A percentile compares a stretch with the other conserved stretches of the same genome.
These are phyloP conservation scores for Notolepis coatsorum DNA, from an alignment of 2,797 vertebrate genomes.

Conservation along the genomic window DNA sequence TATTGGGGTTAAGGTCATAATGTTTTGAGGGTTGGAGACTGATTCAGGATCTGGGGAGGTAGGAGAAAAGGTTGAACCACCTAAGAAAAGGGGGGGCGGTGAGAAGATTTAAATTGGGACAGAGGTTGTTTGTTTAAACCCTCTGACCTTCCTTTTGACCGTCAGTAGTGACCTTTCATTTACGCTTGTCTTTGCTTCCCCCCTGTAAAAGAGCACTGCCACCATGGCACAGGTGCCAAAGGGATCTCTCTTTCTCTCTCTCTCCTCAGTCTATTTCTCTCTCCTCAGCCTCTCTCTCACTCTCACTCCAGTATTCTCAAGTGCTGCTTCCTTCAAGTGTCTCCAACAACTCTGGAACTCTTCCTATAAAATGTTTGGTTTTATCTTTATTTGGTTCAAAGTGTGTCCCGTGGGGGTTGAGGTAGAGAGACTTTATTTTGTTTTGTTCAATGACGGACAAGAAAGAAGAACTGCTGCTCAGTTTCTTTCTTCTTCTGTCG, in stretches of 20 bases:
- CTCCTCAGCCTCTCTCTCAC: constrained; percentile 27
- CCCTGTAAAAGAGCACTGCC: constrained; percentile 68
- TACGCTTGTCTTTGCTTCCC: constrained; percentile 16
- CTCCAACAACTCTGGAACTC: constrained; percentile 62
- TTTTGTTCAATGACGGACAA: no score
- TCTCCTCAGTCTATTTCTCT: constrained; percentile 17
- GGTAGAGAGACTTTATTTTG: constrained; percentile 27
- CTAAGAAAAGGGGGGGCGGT: constrained; percentile 20
- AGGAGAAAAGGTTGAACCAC: constrained; percentile 17
- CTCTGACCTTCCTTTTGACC: not conserved
- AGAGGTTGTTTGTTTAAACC: constrained; percentile 37
- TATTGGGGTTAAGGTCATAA: constrained; percentile 5
- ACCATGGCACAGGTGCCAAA: constrained; percentile 72
- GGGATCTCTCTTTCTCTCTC: constrained; percentile 42
- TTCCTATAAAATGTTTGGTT: constrained; percentile 50
- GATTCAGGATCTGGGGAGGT: constrained; percentile 42
- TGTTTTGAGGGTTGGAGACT: constrained; percentile 37
- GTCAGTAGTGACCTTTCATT: not conserved
- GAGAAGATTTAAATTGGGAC: constrained; percentile 45
- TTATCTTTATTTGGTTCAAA: constrained; percentile 56
- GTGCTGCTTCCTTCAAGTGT: constrained; percentile 75
- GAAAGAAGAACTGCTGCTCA: no score
- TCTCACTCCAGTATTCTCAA: constrained; percentile 67
- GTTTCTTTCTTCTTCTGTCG: constrained; percentile 23
- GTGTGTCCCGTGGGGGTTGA: constrained; percentile 37